Evolutionary conservation across 2,888 invertebrate species (phyloP), one percentile per base, ranked within the genome.

Genomic region (Plebejus melissa): DNA sequence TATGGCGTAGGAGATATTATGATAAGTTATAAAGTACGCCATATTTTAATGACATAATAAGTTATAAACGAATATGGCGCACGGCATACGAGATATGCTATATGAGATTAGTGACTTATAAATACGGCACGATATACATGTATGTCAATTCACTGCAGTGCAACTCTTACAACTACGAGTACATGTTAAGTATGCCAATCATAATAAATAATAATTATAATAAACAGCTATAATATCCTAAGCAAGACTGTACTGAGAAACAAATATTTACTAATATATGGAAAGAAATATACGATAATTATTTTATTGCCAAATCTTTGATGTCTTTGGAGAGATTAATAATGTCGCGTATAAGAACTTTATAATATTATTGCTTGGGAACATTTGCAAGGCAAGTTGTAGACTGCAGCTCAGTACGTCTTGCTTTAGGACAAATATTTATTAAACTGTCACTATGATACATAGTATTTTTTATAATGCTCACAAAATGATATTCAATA

Each of bases 101-200:
- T 16, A 4, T 13, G 54, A 54, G 16, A 54, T 54, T 54, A 54
- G 4, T 54, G 2, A 36, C 2, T 65, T 32, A 36, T 36, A 36
- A 32, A 13, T 65, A 36, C 28, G 11, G 28, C 65, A 32, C 13
- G 65, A 65, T 65, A 65, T 65, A 65, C 32, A 65, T 78, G 77
- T 80, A 79, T 69, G 28, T 83, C 86, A 87, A 86, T 85, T 87
- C 87, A 82, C 87, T 86, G 83, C 83, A 85, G 84, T 86, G 87
- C 85, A 77, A 72, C 54, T 22, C 72, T 72, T 79, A 79, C 77
- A 77, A 74, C 70, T 77, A 76, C 58, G 16, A 16, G 28, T 72
- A 72, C 54, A 71, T 16, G 22, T 60, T 60, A 36, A 36, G 32
- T 65, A 36, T 32, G 32, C 32, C 46, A 46, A 71, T 71, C 46